Base-by-base conservation (phyloP, 2,797 vertebrate genomes). In the Catostomus latipinnis region DNA sequence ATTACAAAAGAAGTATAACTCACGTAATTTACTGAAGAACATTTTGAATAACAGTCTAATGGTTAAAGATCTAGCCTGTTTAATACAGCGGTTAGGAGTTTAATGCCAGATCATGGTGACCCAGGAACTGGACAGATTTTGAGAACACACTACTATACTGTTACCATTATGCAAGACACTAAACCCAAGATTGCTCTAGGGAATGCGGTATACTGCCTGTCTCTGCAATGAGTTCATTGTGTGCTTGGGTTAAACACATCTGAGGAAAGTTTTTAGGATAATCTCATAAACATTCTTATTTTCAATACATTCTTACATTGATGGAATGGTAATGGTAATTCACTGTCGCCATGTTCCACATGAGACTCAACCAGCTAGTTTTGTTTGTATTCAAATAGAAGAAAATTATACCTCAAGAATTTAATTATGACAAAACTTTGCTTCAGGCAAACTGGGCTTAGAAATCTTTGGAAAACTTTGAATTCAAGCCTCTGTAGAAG, bases 381-480 rank as follows among this genome's bases (percentile, higher is more conserved):
- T 60, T 72, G 71, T 72, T 72, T 74, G 71, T 74, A 60, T 74
- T 74, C 49, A 74, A 74, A 74, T 49, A 65, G 50, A 74, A 63
- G 60, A 63, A 60, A 74, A 74, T 63, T 74, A 74, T 62, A 22
- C 49, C 43, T 74, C 22, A 6, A 53, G 8, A 45, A 60, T 74
- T 22, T 74, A 54, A 74, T 63, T 65, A 74, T 74, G 72, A 60
- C 53, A 65, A 65, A 74, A 34, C 22, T 8, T 2, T 9, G 60
- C 72, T 49, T 74, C 22, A 74, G 72, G 22, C 60, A 12, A 50
- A 63, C 13, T 12, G 49, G 22, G 13, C 60, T 63, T 74, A 48
- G 72, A 74, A 65, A 34, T 63, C 58, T 74, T 63, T 62, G 48
- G 48, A 62, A 74, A 74, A 74, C 71, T 48, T 43, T 62, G 62